These are phyloP conservation scores for Ostrea edulis DNA, from an alignment of 1,140 invertebrate genomes.

Conservation along the genomic window DNA sequence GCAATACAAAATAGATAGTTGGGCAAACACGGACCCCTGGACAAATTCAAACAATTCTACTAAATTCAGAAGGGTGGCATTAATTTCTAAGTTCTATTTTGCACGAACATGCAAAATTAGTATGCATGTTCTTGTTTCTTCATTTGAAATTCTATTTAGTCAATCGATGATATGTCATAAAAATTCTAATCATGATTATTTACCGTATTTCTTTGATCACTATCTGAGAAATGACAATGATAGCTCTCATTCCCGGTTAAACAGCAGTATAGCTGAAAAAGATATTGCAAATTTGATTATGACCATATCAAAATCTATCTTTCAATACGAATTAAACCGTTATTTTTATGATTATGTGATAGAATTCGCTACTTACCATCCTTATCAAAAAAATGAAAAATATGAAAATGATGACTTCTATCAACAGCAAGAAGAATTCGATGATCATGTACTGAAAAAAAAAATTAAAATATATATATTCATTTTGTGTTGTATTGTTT, in stretches of 20 bases:
- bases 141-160: neutral
- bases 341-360: neutral
- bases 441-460: neutral
- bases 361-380: neutral
- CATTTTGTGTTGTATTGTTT: too few relatives aligned
- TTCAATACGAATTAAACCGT: neutral
- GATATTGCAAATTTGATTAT: neutral
- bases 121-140: neutral
- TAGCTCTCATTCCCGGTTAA: neutral
- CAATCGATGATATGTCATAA: neutral
- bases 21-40: too few relatives aligned
- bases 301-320: neutral
- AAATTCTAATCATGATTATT: neutral
- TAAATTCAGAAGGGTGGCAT: too few relatives aligned
- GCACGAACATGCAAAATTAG: neutral
- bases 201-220: neutral
- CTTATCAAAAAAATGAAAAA: constrained; percentile 28
- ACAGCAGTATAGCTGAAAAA: constrained; percentile 3
- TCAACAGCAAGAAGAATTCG: constrained; percentile 16
- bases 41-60: too few relatives aligned
- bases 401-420: constrained; percentile 21
- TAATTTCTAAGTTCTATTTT: too few relatives aligned
- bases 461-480: neutral
- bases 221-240: constrained; percentile 5
- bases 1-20: too few relatives aligned